Percentiles rank a stretch among this genome's conserved stretches.
Conservation (phyloP, 2,888 invertebrate species). For the Acronicta psi region DNA sequence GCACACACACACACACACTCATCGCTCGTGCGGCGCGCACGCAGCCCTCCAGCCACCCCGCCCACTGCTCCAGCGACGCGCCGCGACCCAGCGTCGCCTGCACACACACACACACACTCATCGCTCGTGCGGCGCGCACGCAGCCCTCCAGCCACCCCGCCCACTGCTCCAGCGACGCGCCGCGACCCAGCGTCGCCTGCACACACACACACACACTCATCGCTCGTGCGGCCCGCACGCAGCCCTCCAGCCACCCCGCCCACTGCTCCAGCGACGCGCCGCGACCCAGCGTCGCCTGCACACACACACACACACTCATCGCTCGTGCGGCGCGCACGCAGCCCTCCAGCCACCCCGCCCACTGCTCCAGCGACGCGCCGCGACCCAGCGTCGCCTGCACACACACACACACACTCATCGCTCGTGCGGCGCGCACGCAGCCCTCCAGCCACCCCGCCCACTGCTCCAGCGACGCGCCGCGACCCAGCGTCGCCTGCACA, state of each 20-base stretch:
- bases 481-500: conserved; percentile 88
- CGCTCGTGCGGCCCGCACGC: too few relatives aligned
- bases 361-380: conserved; percentile 88
- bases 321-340: too few relatives aligned
- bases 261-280: not conserved
- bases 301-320: too few relatives aligned
- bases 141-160: not conserved
- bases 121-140: too few relatives aligned
- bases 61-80: conserved; percentile 98
- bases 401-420: not conserved
- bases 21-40: too few relatives aligned
- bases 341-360: conserved; percentile 98
- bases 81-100: conserved; percentile 90
- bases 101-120: not conserved
- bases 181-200: conserved; percentile 88
- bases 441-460: conserved; percentile 99
- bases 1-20: conserved; percentile 13
- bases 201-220: too few relatives aligned
- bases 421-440: too few relatives aligned
- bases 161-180: conserved; percentile 93
- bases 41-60: conserved; percentile 96
- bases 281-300: conserved; percentile 90
- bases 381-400: conserved; percentile 90
- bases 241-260: not conserved
- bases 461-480: conserved; percentile 97